These are phyloP conservation scores for Empis stercorea DNA, from an alignment of 2,888 invertebrate species.

Conservation along the genomic window DNA sequence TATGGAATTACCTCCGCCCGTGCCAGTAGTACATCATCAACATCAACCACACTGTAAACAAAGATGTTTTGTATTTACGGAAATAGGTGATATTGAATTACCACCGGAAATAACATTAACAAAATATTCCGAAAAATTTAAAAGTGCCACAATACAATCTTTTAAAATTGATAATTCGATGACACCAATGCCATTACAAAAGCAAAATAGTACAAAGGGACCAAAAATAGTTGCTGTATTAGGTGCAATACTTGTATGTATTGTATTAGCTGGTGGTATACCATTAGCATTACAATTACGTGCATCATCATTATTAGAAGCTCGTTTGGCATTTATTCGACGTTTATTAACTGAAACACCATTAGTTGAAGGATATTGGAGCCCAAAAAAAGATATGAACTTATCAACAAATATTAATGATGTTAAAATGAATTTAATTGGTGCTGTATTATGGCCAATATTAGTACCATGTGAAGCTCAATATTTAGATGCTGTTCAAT, in stretches of 20 bases:
- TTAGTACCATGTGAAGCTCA: slow-evolving; percentile 48
- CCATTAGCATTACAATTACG: slow-evolving; percentile 43
- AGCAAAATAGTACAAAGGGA: slow-evolving; percentile 18
- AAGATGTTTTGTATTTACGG: slow-evolving; percentile 36
- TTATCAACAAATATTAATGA: slow-evolving; percentile 22
- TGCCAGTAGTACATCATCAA: slow-evolving; percentile 23
- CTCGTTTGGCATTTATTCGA: slow-evolving; percentile 41
- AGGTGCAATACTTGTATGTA: slow-evolving; percentile 27
- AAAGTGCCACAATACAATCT: slow-evolving; percentile 29
- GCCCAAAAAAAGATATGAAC: slow-evolving; percentile 21
- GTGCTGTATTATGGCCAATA: slow-evolving; percentile 37
- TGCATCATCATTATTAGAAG: slow-evolving; percentile 43
- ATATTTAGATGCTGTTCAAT: slow-evolving; percentile 50
- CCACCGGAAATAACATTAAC: slow-evolving; percentile 30
- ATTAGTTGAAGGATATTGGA: slow-evolving; percentile 42
- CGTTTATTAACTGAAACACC: slow-evolving; percentile 43
- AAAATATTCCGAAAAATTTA: slow-evolving; percentile 32
- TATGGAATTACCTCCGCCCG: slow-evolving; percentile 33
- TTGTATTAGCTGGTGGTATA: slow-evolving; percentile 36
- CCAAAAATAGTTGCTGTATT: slow-evolving; percentile 27
- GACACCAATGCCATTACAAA: slow-evolving; percentile 10
- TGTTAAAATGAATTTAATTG: slow-evolving; percentile 40
- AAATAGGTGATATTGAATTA: slow-evolving; percentile 35
- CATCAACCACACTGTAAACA: slow-evolving; percentile 33
- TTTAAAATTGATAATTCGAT: slow-evolving; percentile 26